These are phyloP conservation scores for Orbicella faveolata DNA, from an alignment of 64 coral and sea anemone species.

Conservation along the genomic window DNA sequence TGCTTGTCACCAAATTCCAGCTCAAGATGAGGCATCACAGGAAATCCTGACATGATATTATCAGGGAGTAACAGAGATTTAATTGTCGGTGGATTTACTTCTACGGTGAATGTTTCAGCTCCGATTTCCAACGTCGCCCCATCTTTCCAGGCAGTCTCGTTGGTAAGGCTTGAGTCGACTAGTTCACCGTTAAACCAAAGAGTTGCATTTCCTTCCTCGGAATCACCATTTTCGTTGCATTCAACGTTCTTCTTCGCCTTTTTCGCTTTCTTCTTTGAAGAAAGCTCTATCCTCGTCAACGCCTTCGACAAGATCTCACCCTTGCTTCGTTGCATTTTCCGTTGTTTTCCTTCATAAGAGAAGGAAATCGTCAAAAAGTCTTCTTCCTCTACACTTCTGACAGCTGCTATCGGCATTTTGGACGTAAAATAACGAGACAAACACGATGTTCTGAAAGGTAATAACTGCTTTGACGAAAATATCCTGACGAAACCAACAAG, in stretches of 20 bases:
- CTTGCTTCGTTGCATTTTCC: slow-evolving; percentile 72
- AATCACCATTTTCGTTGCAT: neutral
- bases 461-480: neutral
- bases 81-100: slow-evolving; percentile 78
- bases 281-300: slow-evolving; percentile 75
- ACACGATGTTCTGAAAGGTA: neutral
- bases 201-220: slow-evolving; percentile 13
- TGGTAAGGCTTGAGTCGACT: slow-evolving; percentile 45
- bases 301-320: slow-evolving; percentile 75
- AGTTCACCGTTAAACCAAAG: slow-evolving; percentile 52
- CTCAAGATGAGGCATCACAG: slow-evolving; percentile 75
- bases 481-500: neutral
- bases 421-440: slow-evolving; percentile 10
- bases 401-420: slow-evolving; percentile 65
- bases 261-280: slow-evolving; percentile 67
- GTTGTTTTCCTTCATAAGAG: slow-evolving; percentile 69
- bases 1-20: slow-evolving; percentile 78
- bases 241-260: slow-evolving; percentile 33
- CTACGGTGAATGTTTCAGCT: slow-evolving; percentile 46
- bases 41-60: slow-evolving; percentile 88
- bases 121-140: slow-evolving; percentile 77
- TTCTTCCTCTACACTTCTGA: slow-evolving; percentile 53
- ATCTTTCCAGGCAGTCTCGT: slow-evolving; percentile 89
- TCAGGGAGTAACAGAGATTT: slow-evolving; percentile 50
- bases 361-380: slow-evolving; percentile 70